Conservation (phyloP, 2,797 vertebrate genomes). For the Nyctibius grandis region DNA sequence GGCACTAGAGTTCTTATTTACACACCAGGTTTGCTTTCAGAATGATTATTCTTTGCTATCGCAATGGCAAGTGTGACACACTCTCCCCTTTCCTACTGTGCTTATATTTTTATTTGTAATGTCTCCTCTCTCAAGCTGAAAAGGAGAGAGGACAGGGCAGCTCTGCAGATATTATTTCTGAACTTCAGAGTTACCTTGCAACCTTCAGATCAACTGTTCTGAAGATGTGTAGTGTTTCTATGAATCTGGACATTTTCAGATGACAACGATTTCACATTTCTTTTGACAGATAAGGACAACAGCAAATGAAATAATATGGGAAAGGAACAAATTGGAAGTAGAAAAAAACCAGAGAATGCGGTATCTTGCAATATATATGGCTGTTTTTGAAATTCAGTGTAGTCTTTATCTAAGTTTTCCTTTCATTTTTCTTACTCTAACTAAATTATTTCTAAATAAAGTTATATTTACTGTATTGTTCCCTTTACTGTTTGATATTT, state of each 20-base stretch:
- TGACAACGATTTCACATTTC: neutral
- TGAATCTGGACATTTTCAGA: neutral
- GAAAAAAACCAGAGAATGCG: conserved; percentile 70
- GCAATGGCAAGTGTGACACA: neutral
- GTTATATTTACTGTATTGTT: neutral
- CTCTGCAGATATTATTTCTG: conserved; percentile 10
- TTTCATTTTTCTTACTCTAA: neutral
- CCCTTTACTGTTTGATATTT: neutral
- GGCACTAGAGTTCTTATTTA: neutral
- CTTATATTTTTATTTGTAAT: neutral
- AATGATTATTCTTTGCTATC: neutral
- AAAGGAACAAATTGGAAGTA: conserved; percentile 63
- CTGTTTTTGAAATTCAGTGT: neutral
- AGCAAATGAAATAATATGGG: conserved; percentile 48
- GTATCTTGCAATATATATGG: conserved; percentile 31
- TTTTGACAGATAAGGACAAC: conserved; percentile 57
- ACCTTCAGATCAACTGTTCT: neutral
- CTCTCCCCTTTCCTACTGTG: neutral
- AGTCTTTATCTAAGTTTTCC: neutral
- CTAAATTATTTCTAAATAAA: neutral
- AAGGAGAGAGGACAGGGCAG: neutral
- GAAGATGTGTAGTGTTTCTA: neutral
- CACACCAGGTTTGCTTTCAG: neutral
- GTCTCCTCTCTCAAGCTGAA: neutral
- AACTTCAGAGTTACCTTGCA: conserved; percentile 1